phyloP scores from a whole-genome alignment of 2,797 vertebrate genomes.

The Oceanodroma leucorhoa region DNA sequence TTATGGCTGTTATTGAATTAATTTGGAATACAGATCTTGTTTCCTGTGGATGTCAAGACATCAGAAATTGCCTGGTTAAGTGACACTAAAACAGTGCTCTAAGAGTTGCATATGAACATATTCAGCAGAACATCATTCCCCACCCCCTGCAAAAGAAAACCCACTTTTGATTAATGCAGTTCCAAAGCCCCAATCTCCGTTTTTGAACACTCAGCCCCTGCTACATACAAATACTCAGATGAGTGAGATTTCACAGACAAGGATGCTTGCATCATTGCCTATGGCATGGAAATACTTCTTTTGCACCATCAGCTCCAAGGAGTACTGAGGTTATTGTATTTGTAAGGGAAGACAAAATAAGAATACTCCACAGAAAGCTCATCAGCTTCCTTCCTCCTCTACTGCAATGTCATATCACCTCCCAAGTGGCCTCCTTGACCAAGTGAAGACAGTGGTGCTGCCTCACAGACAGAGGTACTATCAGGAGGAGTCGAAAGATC shows the following conservation, averaged over 20 bases:
- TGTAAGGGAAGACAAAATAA: background rate
- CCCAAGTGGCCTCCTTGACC: background rate
- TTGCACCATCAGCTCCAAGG: background rate
- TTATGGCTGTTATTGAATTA: background rate
- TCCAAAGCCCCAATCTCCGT: background rate
- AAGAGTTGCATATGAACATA: background rate
- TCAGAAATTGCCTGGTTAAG: background rate
- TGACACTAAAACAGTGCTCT: background rate
- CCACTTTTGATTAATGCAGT: background rate
- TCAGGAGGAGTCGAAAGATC: background rate
- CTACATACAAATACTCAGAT: background rate
- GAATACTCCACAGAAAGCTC: background rate
- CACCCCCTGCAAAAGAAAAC: background rate
- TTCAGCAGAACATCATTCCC: background rate
- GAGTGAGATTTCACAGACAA: background rate
- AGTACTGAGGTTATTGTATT: background rate
- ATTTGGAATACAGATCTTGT: background rate
- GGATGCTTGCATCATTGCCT: background rate
- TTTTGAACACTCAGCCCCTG: background rate
- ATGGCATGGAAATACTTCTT: background rate
- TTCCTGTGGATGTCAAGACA: background rate
- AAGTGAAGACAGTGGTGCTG: background rate
- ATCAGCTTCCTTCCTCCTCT: background rate
- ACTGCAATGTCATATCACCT: rapidly evolving
- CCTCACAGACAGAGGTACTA: background rate